phyloP scores from a whole-genome alignment of 2,113 vertebrate species.

The Tachysurus vachellii region DNA sequence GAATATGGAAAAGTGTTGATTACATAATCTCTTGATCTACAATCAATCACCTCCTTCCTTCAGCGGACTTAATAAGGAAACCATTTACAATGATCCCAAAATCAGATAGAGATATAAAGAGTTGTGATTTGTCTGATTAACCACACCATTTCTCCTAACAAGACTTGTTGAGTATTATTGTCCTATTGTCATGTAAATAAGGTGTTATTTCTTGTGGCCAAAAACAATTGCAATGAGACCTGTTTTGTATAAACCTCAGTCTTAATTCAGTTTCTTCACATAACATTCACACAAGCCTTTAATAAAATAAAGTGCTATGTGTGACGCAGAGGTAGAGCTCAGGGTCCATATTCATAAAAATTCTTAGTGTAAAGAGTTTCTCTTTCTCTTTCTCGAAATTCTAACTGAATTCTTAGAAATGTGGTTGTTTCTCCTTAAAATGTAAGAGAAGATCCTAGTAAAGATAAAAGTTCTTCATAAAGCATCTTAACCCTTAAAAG shows the following conservation, averaged over 20 bases:
- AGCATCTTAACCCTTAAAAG: too few species aligned
- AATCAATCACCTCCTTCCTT: background rate
- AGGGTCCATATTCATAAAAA: too few species aligned
- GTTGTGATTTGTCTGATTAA: background rate
- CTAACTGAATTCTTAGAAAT: too few species aligned
- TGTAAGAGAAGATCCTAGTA: too few species aligned
- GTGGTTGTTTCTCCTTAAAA: too few species aligned
- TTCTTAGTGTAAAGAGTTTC: too few species aligned
- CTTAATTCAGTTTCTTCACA: too few species aligned
- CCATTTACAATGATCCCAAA: background rate
- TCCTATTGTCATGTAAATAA: background rate
- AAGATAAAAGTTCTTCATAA: too few species aligned
- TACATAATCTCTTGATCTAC: background rate
- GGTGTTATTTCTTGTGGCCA: background rate
- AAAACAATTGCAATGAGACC: background rate
- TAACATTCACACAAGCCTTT: background rate
- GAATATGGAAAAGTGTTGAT: background rate
- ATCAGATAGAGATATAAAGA: background rate
- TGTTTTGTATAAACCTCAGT: background rate
- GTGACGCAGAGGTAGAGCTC: background rate
- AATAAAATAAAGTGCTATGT: background rate
- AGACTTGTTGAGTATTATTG: background rate
- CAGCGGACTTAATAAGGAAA: background rate
- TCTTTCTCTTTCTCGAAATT: too few species aligned
- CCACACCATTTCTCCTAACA: background rate